A percentile compares a stretch with the other conserved stretches of the same genome.
Conservation (phyloP, 2,797 vertebrate genomes). For the Saxicola maurus region DNA sequence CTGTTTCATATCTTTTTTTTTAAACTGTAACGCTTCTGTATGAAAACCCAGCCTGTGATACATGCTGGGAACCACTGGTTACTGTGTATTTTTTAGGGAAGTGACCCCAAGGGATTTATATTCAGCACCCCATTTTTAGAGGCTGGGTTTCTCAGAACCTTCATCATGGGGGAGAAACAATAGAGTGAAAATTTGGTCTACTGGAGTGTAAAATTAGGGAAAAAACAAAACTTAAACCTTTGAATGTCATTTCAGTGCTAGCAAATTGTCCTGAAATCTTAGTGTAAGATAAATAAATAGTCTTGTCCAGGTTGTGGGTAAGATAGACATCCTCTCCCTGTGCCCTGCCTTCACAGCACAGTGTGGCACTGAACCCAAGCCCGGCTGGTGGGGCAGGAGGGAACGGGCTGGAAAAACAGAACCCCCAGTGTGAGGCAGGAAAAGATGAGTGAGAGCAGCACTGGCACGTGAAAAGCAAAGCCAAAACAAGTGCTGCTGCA, state of each 20-base stretch:
- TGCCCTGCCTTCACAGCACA: fast-evolving
- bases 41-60: background rate
- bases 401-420: background rate
- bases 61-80: background rate
- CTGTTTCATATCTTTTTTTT: background rate
- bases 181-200: background rate
- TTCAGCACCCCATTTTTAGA: background rate
- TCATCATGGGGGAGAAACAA: background rate
- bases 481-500: fast-evolving
- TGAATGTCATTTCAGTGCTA: background rate
- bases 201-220: background rate
- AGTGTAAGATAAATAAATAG: background rate
- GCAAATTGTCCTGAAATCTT: background rate
- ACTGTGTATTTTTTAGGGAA: background rate
- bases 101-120: background rate
- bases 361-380: fast-evolving
- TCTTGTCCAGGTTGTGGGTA: background rate
- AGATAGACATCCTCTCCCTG: too few species aligned
- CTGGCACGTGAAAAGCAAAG: fast-evolving
- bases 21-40: background rate
- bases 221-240: background rate
- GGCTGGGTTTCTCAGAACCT: background rate
- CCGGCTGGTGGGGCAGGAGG: fast-evolving
- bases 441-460: fast-evolving
- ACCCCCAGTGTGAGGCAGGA: too few species aligned